Evolutionary conservation across 92 coral and sea anemone genomes (phyloP).

Genomic region (Palythoa grandiflora): DNA sequence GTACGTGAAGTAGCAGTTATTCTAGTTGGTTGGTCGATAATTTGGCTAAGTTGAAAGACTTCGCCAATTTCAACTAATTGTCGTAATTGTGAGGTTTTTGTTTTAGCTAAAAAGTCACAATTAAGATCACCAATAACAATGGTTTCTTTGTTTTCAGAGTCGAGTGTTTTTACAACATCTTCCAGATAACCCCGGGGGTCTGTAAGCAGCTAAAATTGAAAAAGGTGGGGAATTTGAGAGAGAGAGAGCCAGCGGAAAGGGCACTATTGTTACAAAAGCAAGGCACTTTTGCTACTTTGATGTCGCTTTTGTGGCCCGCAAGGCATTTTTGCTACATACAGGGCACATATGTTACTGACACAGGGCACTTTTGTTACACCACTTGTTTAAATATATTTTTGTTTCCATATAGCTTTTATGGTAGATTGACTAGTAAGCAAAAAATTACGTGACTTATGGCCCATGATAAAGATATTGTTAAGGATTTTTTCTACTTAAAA

Average conservation of each 20-base stretch:
- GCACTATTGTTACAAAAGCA: slow-evolving; percentile 23
- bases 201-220: too few relatives aligned
- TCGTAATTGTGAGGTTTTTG: slow-evolving; percentile 5
- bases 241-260: background rate
- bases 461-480: slow-evolving; percentile 12
- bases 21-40: background rate
- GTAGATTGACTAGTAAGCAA: slow-evolving; percentile 8
- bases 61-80: too few relatives aligned
- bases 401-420: too few relatives aligned
- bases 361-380: background rate
- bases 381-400: background rate
- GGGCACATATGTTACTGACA: slow-evolving; percentile 13
- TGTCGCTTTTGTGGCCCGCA: background rate
- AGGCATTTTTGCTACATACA: background rate
- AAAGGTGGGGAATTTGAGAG: background rate
- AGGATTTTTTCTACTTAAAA: slow-evolving; percentile 8
- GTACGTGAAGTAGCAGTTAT: slow-evolving; percentile 32
- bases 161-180: too few relatives aligned
- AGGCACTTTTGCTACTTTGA: slow-evolving; percentile 11
- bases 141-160: too few relatives aligned
- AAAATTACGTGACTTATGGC: slow-evolving; percentile 13
- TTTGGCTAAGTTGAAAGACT: too few relatives aligned
- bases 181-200: too few relatives aligned
- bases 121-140: too few relatives aligned
- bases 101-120: slow-evolving; percentile 19